A percentile compares a stretch with the other conserved stretches of the same genome.
These are phyloP conservation scores for Mus minutoides DNA, from an alignment of 2,797 vertebrate genomes.

Conservation along the genomic window DNA sequence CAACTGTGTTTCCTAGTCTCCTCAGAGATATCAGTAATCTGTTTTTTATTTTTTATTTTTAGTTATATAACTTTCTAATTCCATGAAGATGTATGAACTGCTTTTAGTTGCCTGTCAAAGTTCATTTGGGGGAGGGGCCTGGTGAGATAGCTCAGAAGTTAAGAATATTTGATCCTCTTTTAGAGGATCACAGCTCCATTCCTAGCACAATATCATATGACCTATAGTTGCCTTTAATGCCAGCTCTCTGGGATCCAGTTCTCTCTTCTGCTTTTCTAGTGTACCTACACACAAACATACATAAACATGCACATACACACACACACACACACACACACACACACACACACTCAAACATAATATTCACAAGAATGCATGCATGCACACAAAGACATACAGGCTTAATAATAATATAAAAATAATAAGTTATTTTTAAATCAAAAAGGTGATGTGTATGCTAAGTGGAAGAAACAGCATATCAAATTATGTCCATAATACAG, in stretches of 20 bases:
- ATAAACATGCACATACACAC: not conserved
- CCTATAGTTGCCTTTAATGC: not conserved
- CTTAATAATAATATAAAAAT: not conserved
- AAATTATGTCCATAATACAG: not conserved
- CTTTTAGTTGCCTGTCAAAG: slow-evolving; percentile 22
- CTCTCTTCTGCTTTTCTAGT: not conserved
- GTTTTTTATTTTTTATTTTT: not conserved
- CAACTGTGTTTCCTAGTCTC: not conserved
- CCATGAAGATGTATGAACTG: not conserved
- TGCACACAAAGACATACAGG: not conserved
- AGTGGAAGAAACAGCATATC: not conserved
- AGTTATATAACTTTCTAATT: slow-evolving; percentile 30
- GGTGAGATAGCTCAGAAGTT: too few relatives aligned
- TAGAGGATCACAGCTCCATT: not conserved
- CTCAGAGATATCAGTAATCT: not conserved
- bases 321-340: not conserved
- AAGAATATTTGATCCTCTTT: not conserved
- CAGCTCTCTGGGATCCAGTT: not conserved
- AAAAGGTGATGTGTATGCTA: not conserved
- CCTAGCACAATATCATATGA: not conserved
- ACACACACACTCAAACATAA: too few relatives aligned
- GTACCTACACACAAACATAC: not conserved
- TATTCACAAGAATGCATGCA: not conserved
- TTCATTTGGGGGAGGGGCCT: not conserved
- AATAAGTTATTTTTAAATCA: not conserved